Conservation (phyloP, 2,888 invertebrate genomes). For the Therioaphis trifolii region DNA sequence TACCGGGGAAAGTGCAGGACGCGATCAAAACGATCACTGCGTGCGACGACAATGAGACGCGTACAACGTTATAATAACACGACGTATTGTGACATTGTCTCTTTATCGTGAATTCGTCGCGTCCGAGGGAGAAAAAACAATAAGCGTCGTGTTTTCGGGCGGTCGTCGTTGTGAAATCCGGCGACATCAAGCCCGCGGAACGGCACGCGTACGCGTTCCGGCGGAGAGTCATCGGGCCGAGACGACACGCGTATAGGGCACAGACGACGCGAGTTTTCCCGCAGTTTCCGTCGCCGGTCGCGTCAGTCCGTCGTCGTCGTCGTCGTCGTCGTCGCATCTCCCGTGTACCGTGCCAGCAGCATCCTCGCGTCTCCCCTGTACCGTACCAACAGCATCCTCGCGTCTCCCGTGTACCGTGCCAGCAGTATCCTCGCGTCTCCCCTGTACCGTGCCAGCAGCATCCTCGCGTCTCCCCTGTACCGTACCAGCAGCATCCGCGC, state of each 20-base stretch:
- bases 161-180: constrained; percentile 7
- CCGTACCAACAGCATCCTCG: neutral
- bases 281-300: neutral
- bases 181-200: neutral
- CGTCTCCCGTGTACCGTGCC: neutral
- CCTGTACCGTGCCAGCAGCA: neutral
- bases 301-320: neutral
- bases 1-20: no score
- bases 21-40: no score
- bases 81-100: no score
- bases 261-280: neutral
- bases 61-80: no score
- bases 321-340: neutral
- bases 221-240: neutral
- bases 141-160: neutral
- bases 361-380: neutral
- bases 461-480: neutral
- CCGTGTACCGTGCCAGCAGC: neutral
- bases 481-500: no score
- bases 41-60: neutral
- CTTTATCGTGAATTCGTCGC: no score
- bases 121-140: constrained; percentile 23
- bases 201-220: neutral
- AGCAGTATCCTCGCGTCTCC: neutral
- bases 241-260: no score